Evolutionary conservation across 2,113 vertebrate genomes (phyloP).

Genomic region (Hyla sarda): DNA sequence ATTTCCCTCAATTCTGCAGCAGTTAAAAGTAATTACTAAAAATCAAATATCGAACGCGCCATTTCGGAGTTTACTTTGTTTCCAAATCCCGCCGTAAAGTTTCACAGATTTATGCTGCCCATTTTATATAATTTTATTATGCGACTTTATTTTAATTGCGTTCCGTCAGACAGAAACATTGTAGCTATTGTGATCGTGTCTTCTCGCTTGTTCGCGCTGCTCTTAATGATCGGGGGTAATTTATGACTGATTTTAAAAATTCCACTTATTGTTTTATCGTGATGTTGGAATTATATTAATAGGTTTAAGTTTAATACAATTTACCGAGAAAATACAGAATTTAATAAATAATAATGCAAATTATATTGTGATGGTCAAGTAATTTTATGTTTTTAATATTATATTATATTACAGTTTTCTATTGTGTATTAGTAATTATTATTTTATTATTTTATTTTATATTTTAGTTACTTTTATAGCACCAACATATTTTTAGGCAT

Average conservation of each 20-base stretch:
- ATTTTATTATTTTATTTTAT: too few species aligned
- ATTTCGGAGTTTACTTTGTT: slow-evolving; percentile 45
- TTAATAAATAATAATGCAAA: neutral
- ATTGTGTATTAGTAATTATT: neutral
- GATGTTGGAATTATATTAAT: slow-evolving; percentile 15
- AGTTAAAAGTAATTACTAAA: slow-evolving; percentile 47
- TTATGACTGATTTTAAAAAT: slow-evolving; percentile 33
- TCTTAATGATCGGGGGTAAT: slow-evolving; percentile 7
- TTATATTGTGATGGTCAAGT: neutral
- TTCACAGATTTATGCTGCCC: slow-evolving; percentile 49
- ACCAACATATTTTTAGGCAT: too few species aligned
- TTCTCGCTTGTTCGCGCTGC: slow-evolving; percentile 19
- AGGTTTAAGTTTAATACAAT: neutral
- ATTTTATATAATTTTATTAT: slow-evolving; percentile 43
- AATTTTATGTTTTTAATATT: too few species aligned
- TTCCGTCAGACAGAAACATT: slow-evolving; percentile 39
- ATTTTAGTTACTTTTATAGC: too few species aligned
- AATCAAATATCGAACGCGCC: slow-evolving; percentile 43
- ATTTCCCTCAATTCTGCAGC: slow-evolving; percentile 44
- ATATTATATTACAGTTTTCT: neutral
- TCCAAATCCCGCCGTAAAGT: slow-evolving; percentile 51
- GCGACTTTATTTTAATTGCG: slow-evolving; percentile 42
- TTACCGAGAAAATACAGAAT: neutral
- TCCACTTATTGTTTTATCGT: slow-evolving; percentile 25
- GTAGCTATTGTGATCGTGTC: slow-evolving; percentile 34